Evolutionary conservation across 2,797 vertebrate species (phyloP), one percentile per base, ranked within the genome.

Genomic region (Sebastes vulpes): DNA sequence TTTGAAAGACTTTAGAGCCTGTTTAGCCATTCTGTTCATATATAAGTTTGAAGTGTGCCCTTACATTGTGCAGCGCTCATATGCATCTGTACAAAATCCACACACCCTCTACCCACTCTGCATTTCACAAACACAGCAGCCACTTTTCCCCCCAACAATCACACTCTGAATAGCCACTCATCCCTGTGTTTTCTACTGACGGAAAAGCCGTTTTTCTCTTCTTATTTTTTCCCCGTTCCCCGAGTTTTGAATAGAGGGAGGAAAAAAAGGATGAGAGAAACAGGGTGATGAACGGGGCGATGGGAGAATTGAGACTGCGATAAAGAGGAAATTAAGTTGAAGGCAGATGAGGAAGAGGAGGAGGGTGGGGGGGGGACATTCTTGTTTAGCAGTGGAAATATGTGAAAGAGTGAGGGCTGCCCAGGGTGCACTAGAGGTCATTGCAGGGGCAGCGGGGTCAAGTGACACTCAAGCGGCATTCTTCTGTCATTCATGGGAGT

Each of bases 381-480:
- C 78, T 86, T 91, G 80, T 82, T 85, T 66, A 75, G 72, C 59
- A 20, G 70, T 78, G 86, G 83, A 85, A 84, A 79, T 77, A 78
- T 89, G 84, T 88, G 83, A 87, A 87, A 89, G 83, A 63, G 74
- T 29, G 70, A 87, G 76, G 72, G 81, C 87, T 77, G 81, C 81
- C 89, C 77, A 81, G 91, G 69, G 86, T 88, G 85, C 81, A 63
- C 74, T 31, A n/a, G 81, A 90, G 94, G 94, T 96, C 93, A 88
- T 5, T 12, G 42, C 6, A 26, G 87, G 93, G 95, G 82, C 89
- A 91, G 56, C 60, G 63, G 81, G 95, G 94, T 96, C 95, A 94
- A 96, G 95, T 95, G 93, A 94, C 94, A 94, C 95, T 96, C 90
- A 75, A 77, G 65, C 79, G 73, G 73, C 83, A 90, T 94, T 95